Percentiles rank a stretch among this genome's conserved stretches.
phyloP scores from a whole-genome alignment of 2,888 invertebrate species.

The Lepidochitona cinerea region DNA sequence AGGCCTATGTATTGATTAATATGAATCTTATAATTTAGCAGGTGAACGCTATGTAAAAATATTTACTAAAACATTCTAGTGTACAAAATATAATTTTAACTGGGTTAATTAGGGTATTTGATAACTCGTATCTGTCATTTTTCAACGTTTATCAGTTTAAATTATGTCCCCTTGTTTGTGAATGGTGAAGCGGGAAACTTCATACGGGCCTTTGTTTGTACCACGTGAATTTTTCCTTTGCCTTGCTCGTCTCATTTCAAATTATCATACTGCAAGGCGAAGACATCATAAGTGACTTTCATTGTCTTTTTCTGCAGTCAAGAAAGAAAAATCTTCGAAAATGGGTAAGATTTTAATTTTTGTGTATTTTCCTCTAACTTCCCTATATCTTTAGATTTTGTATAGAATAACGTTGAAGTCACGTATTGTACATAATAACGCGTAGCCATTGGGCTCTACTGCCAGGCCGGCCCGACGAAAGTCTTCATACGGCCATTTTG shows the following conservation, averaged over 20 bases:
- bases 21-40: no score
- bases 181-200: neutral
- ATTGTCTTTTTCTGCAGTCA: neutral
- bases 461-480: neutral
- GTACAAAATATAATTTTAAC: no score
- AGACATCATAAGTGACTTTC: neutral
- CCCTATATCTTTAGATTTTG: neutral
- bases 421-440: neutral
- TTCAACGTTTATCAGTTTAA: neutral
- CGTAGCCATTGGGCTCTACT: neutral
- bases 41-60: no score
- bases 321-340: neutral
- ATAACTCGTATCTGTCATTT: no score
- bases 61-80: no score
- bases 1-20: no score
- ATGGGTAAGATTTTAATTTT: slow-evolving; percentile 2
- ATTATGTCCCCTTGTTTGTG: neutral
- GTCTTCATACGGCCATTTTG: slow-evolving; percentile 1
- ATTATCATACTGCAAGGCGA: neutral
- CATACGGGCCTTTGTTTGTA: neutral
- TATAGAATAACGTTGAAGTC: neutral
- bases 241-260: neutral
- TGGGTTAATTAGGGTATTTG: no score
- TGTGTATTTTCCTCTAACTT: neutral
- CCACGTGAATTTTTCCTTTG: neutral